Evolutionary conservation across 1,140 invertebrate genomes (phyloP).

Genomic region (Diplogasteroides magnus): DNA sequence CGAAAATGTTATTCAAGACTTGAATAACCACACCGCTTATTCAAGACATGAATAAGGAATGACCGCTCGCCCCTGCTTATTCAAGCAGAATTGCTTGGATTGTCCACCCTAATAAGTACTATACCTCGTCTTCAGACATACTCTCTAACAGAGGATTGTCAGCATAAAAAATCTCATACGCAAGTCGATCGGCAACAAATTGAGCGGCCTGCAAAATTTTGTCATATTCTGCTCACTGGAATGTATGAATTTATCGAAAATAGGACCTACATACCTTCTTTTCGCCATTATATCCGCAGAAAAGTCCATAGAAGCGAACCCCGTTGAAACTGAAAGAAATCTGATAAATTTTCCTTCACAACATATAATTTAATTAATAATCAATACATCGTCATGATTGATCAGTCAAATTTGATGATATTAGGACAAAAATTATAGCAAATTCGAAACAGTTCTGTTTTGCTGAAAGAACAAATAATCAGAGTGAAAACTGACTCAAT

Average conservation of each 20-base stretch:
- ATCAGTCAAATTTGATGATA: background rate
- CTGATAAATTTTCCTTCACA: background rate
- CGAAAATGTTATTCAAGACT: background rate
- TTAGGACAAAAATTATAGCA: slow-evolving; percentile 4
- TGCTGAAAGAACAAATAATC: background rate
- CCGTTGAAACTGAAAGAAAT: slow-evolving; percentile 4
- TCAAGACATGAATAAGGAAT: background rate
- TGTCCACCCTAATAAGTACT: no score
- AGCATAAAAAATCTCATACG: slow-evolving; percentile 20
- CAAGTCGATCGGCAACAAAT: slow-evolving; percentile 21
- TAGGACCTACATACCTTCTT: no score
- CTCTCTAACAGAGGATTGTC: background rate
- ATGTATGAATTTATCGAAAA: no score
- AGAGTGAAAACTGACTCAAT: background rate
- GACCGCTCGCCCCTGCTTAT: background rate
- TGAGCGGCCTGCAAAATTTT: slow-evolving; percentile 6
- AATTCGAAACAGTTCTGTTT: background rate
- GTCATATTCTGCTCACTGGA: no score
- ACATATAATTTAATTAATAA: no score
- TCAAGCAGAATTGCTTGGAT: background rate
- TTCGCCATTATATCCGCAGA: slow-evolving; percentile 24
- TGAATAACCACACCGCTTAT: background rate
- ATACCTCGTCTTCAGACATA: slow-evolving; percentile 10
- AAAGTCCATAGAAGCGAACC: slow-evolving; percentile 20
- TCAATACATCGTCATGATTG: background rate